Evolutionary conservation across 2,888 invertebrate genomes (phyloP), one percentile per base, ranked within the genome.

Genomic region (Pomacea canaliculata): DNA sequence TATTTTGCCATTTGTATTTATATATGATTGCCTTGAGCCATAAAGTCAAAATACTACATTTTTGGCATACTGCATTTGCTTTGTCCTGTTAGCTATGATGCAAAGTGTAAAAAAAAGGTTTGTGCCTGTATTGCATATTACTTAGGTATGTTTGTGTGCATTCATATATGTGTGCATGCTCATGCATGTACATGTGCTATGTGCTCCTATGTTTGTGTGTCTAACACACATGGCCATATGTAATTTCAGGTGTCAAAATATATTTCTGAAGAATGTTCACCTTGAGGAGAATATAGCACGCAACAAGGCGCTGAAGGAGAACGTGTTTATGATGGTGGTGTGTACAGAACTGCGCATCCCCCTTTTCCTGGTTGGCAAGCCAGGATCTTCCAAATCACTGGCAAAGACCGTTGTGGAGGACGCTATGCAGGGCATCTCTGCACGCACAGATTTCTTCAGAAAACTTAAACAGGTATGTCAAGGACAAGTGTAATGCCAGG

Each of bases 301-400:
- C 65, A 89, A 89, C 79, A 84, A 84, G 75, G 90, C 90, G 9
- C 81, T 90, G 75, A 87, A 85, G 71, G 90, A 90, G 80, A 90
- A 90, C 78, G 83, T 90, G 37, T 90, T 89, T 71, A 88, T 90
- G 88, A 89, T 90, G 89, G 85, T 89, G 59, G 84, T 89, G 23
- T 90, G 89, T 80, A 88, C 90, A 60, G 89, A 89, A 74, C 83
- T 89, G 46, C 79, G 89, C 48, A 89, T 90, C 16, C 90, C 90
- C 7, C 83, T 90, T 62, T 90, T 90, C 78, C 83, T 90, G 69
- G 89, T 90, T 13, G 90, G 90, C n/a, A 90, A 90, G 80, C 90
- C 90, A 16, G 90, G 90, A 46, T 89, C 89, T 78, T 89, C 89
- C 48, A 90, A 90, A 78, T 90, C 90, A 37, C 83, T 90, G 65